Percentiles rank a stretch among this genome's conserved stretches.
Conservation (phyloP, 2,888 invertebrate species). For the Lithophane ornitopus region DNA sequence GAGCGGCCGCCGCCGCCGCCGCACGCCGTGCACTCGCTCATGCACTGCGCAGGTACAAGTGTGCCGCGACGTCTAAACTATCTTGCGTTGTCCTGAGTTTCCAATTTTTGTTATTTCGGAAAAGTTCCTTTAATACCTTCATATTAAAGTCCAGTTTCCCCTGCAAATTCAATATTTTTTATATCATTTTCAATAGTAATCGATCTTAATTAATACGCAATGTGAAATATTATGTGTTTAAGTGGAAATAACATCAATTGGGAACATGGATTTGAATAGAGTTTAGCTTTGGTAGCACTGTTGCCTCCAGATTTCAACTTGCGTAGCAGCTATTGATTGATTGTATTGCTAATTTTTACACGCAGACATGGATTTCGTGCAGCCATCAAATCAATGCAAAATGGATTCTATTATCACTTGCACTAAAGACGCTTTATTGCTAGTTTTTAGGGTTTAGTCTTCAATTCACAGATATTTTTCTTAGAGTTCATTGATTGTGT, state of each 20-base stretch:
- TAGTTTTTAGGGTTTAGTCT: constrained; percentile 28
- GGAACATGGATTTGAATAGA: constrained; percentile 24
- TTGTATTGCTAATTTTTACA: constrained; percentile 21
- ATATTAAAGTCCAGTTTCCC: not conserved
- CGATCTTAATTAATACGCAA: not conserved
- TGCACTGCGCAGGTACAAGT: constrained; percentile 95
- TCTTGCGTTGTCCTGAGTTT: constrained; percentile 3
- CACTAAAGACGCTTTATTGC: constrained; percentile 38
- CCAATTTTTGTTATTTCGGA: constrained; percentile 26
- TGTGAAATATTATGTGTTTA: not conserved
- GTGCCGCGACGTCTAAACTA: not conserved
- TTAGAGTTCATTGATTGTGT: constrained; percentile 20
- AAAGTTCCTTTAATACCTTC: not conserved
- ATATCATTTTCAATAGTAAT: not conserved
- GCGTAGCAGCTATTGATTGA: constrained; percentile 27
- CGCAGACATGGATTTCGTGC: constrained; percentile 3
- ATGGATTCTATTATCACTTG: not conserved
- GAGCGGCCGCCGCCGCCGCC: constrained; percentile 94
- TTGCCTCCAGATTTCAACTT: not conserved
- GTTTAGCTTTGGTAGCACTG: constrained; percentile 27
- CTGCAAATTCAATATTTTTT: not conserved
- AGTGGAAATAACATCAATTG: constrained; percentile 23
- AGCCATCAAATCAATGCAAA: constrained; percentile 26
- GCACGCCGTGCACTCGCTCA: constrained; percentile 91
- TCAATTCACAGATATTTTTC: constrained; percentile 21